Evolutionary conservation across 2,888 invertebrate species (phyloP).

Genomic region (Byasa hedistus): DNA sequence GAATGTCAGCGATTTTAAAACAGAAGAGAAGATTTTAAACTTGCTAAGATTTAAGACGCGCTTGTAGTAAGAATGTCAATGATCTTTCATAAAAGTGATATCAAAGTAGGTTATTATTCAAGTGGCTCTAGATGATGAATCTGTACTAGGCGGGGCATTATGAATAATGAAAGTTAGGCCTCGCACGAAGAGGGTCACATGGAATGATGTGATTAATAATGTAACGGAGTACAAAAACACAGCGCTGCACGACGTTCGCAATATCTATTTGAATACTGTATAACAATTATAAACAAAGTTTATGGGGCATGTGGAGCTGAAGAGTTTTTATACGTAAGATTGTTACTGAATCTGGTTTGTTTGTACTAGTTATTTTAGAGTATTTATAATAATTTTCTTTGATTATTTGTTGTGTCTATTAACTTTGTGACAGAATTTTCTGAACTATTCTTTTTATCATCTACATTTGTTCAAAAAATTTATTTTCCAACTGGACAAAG

Average conservation of each 20-base stretch:
- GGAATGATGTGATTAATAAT: conserved; percentile 76
- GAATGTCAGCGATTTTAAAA: conserved; percentile 1
- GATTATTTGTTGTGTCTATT: neutral
- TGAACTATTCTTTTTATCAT: neutral
- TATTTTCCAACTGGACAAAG: too few species aligned
- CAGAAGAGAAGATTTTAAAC: neutral
- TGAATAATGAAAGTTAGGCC: conserved; percentile 76
- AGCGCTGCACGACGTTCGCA: neutral
- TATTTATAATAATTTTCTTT: neutral
- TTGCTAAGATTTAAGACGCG: neutral
- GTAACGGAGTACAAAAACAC: conserved; percentile 31
- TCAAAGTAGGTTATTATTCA: conserved; percentile 47
- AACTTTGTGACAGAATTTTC: neutral
- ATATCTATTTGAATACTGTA: conserved; percentile 1
- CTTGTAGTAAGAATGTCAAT: neutral
- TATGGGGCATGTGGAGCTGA: neutral
- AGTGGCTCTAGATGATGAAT: conserved; percentile 58
- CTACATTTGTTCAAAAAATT: too few species aligned
- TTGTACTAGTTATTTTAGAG: too few species aligned
- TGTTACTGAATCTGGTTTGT: neutral
- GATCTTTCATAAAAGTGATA: conserved; percentile 20
- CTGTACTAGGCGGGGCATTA: conserved; percentile 67
- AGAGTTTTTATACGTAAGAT: neutral
- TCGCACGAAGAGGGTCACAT: conserved; percentile 74
- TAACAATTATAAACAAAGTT: conserved; percentile 2